Evolutionary conservation across 1,140 invertebrate species (phyloP), one percentile per base, ranked within the genome.

Genomic region (Apis florea): DNA sequence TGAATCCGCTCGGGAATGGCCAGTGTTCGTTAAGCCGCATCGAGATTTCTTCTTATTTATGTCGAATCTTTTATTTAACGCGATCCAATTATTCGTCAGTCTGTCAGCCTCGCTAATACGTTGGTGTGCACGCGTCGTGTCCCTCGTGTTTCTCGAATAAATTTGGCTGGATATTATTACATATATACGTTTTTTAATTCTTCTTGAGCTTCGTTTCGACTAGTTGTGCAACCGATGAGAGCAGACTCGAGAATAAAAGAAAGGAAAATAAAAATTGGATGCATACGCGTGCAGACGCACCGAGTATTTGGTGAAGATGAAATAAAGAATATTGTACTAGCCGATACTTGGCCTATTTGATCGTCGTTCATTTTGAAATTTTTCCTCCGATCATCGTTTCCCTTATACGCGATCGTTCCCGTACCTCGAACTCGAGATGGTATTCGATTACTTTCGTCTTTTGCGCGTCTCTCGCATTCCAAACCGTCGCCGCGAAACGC

Each of bases 261-360:
- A 40, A 53, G 24, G 67, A 63, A 12, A 49, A 75, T 59, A 47
- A 54, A 51, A 67, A 66, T 72, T 53, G 61, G 24, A 61, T 49
- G 61, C n/a, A 68, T 71, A 67, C 68, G 77, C 68, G 49, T 54
- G 64, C 73, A 59, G 17, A 64, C 56, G 49, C 56, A 56, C 40
- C 66, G 51, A 79, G 75, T 73, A 73, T 84, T 76, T 59, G 79
- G 68, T 51, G 79, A 84, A 40, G 17, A 80, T 88, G 84, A 75
- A 86, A 89, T 88, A 89, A 89, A 89, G 80, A 85, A 81, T 88
- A 88, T 64, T 84, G 59, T 89, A 73, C n/a, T 88, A 89, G 72
- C 76, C 78, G 59, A 85, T 75, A 58, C 76, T 51, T 75, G 66
- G 76, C 63, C 63, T 66, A 61, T 58, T 85, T 85, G 76, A 81